Conservation (phyloP, 2,113 vertebrate species). For the Sula dactylatra region DNA sequence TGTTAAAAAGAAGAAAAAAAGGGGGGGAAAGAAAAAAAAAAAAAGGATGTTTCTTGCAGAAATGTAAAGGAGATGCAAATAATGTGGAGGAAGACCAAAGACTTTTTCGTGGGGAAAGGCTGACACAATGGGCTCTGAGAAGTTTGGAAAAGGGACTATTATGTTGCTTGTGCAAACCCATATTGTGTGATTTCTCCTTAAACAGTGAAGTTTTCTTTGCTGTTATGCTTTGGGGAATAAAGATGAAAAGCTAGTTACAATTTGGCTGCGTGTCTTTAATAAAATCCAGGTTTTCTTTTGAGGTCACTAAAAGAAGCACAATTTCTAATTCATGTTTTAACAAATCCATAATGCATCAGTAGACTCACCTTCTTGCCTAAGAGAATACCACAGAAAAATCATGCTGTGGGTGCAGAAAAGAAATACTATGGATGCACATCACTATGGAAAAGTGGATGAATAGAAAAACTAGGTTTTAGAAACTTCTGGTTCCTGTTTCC, state of each 20-base stretch:
- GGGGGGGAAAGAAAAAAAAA: neutral
- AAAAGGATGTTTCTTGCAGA: neutral
- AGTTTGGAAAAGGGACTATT: conserved; percentile 27
- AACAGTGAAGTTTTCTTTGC: conserved; percentile 43
- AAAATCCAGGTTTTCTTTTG: conserved; percentile 59
- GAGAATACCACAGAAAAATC: conserved; percentile 38
- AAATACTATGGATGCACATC: neutral
- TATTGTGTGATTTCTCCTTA: conserved; percentile 30
- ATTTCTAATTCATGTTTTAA: conserved; percentile 66
- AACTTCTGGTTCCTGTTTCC: conserved; percentile 23
- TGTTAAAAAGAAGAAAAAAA: neutral
- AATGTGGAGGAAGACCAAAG: neutral
- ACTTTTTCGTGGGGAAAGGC: neutral
- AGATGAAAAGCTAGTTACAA: conserved; percentile 58
- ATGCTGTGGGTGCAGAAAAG: conserved; percentile 19
- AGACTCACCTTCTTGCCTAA: conserved; percentile 40
- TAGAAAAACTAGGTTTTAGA: neutral
- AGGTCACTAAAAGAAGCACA: conserved; percentile 48
- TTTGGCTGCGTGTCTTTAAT: conserved; percentile 57
- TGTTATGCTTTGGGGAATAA: conserved; percentile 52
- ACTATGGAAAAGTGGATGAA: neutral
- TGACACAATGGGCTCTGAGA: neutral
- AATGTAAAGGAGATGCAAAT: conserved; percentile 45
- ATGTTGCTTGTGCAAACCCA: conserved; percentile 5
- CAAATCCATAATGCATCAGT: conserved; percentile 64